Conservation (phyloP, 2,888 invertebrate genomes). For the Drosophila mulleri region DNA sequence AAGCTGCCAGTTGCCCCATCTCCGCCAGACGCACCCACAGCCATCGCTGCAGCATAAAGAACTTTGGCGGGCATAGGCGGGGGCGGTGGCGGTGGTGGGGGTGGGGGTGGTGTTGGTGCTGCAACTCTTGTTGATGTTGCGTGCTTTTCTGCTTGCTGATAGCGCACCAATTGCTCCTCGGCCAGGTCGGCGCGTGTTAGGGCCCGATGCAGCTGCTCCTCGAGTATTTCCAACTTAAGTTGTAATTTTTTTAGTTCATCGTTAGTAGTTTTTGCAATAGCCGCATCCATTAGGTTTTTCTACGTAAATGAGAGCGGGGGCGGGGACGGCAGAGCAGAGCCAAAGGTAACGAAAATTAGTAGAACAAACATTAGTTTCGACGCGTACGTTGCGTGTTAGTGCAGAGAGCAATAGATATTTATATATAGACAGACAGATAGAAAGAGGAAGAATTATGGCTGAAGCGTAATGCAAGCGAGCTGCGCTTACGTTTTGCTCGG, state of each 20-base stretch:
- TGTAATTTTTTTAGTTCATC: slow-evolving; percentile 87
- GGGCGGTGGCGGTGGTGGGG: slow-evolving; percentile 76
- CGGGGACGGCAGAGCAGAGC: slow-evolving; percentile 27
- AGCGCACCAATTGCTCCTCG: slow-evolving; percentile 85
- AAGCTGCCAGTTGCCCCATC: slow-evolving; percentile 45
- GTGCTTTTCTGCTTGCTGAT: slow-evolving; percentile 61
- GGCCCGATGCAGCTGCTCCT: slow-evolving; percentile 86
- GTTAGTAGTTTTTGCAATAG: slow-evolving; percentile 86
- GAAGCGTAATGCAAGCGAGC: slow-evolving; percentile 45
- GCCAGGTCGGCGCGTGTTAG: slow-evolving; percentile 86
- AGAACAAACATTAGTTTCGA: slow-evolving; percentile 63
- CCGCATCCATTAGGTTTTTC: slow-evolving; percentile 86
- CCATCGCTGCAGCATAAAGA: slow-evolving; percentile 64
- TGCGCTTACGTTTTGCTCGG: slow-evolving; percentile 58
- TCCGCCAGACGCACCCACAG: slow-evolving; percentile 13
- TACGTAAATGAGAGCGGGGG: slow-evolving; percentile 71
- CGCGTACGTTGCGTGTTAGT: slow-evolving; percentile 54
- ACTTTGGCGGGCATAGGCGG: slow-evolving; percentile 82
- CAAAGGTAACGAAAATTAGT: slow-evolving; percentile 79
- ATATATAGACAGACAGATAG: not conserved
- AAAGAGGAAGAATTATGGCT: not conserved
- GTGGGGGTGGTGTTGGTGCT: slow-evolving; percentile 77
- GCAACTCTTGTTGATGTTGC: slow-evolving; percentile 53
- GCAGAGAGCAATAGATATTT: slow-evolving; percentile 10
- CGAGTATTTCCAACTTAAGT: slow-evolving; percentile 86